Conservation (phyloP, 2,113 vertebrate species). For the Osmerus eperlanus region DNA sequence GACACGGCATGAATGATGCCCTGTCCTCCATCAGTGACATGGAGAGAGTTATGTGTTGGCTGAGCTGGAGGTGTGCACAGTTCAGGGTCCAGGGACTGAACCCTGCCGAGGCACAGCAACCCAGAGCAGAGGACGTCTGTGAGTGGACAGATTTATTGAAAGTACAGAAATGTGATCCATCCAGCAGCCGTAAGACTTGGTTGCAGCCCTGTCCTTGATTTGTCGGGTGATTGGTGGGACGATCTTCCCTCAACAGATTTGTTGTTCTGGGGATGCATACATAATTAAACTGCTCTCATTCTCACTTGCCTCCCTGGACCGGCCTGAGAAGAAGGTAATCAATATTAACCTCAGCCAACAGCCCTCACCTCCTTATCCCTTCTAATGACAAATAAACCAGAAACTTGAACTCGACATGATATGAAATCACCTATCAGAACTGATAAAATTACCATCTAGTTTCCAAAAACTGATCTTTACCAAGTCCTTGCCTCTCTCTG, state of each 20-base stretch:
- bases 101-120: background rate
- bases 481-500: constrained; percentile 13
- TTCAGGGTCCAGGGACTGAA: background rate
- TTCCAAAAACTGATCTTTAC: background rate
- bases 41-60: constrained; percentile 43
- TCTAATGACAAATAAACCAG: background rate
- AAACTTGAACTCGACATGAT: too few relatives aligned
- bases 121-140: constrained; percentile 21
- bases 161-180: constrained; percentile 40
- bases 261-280: constrained; percentile 52
- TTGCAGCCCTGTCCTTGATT: constrained; percentile 40
- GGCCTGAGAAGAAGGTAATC: constrained; percentile 41
- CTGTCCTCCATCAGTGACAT: constrained; percentile 15
- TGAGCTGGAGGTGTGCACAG: constrained; percentile 6
- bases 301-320: constrained; percentile 28
- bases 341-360: constrained; percentile 46
- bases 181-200: constrained; percentile 5
- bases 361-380: constrained; percentile 15
- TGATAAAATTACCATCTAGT: background rate
- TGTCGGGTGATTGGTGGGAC: constrained; percentile 10
- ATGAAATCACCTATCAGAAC: too few relatives aligned
- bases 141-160: constrained; percentile 44
- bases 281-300: constrained; percentile 51
- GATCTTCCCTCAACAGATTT: constrained; percentile 61
- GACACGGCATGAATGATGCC: constrained; percentile 21